Conservation (phyloP, 35 echinoderm and acorn worm species). For the Amphiura filiformis region DNA sequence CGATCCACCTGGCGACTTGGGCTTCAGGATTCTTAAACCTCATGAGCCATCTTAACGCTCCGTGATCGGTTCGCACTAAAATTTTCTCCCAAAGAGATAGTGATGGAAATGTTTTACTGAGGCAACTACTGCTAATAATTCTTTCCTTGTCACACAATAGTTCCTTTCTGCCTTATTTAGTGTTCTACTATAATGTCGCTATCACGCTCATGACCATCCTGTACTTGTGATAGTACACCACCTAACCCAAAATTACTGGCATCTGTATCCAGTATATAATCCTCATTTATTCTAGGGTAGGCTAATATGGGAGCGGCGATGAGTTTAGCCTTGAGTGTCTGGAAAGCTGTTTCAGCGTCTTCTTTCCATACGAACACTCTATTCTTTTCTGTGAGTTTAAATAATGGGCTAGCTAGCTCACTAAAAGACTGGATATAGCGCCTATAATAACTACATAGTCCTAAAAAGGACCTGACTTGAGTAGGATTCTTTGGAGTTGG, state of each 20-base stretch:
- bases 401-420: conserved; percentile 16
- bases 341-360: conserved; percentile 21
- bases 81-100: conserved; percentile 33
- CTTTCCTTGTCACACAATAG: conserved; percentile 34
- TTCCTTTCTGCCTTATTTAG: conserved; percentile 24
- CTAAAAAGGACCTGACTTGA: conserved; percentile 38
- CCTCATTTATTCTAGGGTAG: neutral
- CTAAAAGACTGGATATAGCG: conserved; percentile 46
- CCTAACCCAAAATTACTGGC: conserved; percentile 35
- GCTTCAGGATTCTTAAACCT: conserved; percentile 28
- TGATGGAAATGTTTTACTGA: conserved; percentile 45
- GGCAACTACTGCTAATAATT: conserved; percentile 44
- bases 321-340: conserved; percentile 12
- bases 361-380: conserved; percentile 24
- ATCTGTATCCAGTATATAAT: conserved; percentile 55
- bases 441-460: conserved; percentile 38
- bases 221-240: conserved; percentile 36
- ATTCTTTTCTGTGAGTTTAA: conserved; percentile 29
- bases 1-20: conserved; percentile 33
- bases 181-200: conserved; percentile 23
- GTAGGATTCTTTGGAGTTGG: conserved; percentile 2
- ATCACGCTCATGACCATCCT: conserved; percentile 48
- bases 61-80: conserved; percentile 55
- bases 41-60: conserved; percentile 25
- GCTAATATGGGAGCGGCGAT: conserved; percentile 22